These are phyloP conservation scores for Lacanobia oleracea DNA, from an alignment of 2,888 invertebrate genomes.

Conservation along the genomic window DNA sequence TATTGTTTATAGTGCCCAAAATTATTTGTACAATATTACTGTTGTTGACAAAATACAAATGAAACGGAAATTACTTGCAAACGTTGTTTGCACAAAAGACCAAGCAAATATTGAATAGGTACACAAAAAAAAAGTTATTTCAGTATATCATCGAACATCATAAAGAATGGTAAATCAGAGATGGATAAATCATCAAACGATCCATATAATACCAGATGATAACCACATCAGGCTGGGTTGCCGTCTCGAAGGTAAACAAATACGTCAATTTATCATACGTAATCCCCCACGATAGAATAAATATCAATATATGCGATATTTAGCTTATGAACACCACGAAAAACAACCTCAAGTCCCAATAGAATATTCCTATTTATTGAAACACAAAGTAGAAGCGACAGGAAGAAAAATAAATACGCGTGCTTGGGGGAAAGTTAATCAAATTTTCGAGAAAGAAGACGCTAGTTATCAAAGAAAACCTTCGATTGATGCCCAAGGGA, in stretches of 20 bases:
- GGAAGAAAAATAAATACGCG: constrained; percentile 46
- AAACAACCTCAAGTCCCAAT: constrained; percentile 35
- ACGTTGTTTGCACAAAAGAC: constrained; percentile 4
- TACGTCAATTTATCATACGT: constrained; percentile 39
- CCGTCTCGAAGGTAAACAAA: constrained; percentile 48
- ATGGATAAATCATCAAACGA: constrained; percentile 37
- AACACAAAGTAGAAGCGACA: constrained; percentile 49
- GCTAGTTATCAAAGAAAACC: constrained; percentile 29
- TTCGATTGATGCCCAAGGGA: constrained; percentile 40
- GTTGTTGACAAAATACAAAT: constrained; percentile 14
- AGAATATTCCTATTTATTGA: constrained; percentile 57
- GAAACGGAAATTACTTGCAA: constrained; percentile 23
- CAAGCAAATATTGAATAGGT: background rate
- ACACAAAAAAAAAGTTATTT: constrained; percentile 9
- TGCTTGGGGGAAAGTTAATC: constrained; percentile 43
- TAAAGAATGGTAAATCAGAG: constrained; percentile 22
- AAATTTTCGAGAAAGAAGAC: constrained; percentile 36
- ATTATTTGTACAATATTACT: background rate
- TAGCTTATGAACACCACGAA: constrained; percentile 52
- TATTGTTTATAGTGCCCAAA: background rate
- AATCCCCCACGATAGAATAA: constrained; percentile 35
- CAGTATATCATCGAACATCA: constrained; percentile 12
- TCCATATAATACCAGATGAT: constrained; percentile 39
- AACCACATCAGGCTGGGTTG: constrained; percentile 27
- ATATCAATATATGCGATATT: constrained; percentile 48